phyloP scores from a whole-genome alignment of 2,797 vertebrate genomes.

The Caiman crocodilus region DNA sequence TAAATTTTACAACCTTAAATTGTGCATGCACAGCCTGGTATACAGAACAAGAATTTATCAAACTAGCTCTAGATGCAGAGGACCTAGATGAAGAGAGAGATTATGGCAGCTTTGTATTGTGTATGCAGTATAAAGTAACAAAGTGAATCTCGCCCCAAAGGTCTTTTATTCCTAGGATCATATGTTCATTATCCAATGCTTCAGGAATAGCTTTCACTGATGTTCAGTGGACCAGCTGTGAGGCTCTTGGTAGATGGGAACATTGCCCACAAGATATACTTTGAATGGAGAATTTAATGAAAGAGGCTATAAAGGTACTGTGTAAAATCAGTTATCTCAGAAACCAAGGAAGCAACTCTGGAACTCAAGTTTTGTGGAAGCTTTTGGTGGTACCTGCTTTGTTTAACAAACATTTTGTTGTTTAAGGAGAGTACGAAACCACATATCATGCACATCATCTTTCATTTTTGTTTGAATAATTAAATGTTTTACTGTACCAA shows the following conservation, averaged over 20 bases:
- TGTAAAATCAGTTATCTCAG: accelerated
- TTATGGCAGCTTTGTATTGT: too few relatives aligned
- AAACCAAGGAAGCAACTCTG: not conserved
- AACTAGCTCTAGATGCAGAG: not conserved
- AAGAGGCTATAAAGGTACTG: too few relatives aligned
- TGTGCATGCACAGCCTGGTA: not conserved
- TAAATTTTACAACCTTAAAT: not conserved
- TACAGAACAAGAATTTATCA: not conserved
- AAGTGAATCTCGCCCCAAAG: too few relatives aligned
- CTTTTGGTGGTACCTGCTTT: not conserved
- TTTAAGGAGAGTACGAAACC: not conserved
- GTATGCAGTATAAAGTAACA: too few relatives aligned
- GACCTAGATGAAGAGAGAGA: not conserved
- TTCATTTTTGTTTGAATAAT: not conserved
- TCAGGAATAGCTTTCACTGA: not conserved
- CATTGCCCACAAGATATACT: not conserved
- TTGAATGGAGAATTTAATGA: not conserved
- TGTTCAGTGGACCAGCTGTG: not conserved
- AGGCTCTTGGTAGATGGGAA: not conserved
- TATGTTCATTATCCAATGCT: too few relatives aligned
- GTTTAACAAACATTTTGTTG: not conserved
- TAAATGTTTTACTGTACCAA: not conserved
- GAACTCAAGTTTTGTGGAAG: accelerated
- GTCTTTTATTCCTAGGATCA: too few relatives aligned
- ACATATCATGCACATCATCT: not conserved